Evolutionary conservation across 1,140 invertebrate species (phyloP), one percentile per base, ranked within the genome.

Genomic region (Gryllus bimaculatus): DNA sequence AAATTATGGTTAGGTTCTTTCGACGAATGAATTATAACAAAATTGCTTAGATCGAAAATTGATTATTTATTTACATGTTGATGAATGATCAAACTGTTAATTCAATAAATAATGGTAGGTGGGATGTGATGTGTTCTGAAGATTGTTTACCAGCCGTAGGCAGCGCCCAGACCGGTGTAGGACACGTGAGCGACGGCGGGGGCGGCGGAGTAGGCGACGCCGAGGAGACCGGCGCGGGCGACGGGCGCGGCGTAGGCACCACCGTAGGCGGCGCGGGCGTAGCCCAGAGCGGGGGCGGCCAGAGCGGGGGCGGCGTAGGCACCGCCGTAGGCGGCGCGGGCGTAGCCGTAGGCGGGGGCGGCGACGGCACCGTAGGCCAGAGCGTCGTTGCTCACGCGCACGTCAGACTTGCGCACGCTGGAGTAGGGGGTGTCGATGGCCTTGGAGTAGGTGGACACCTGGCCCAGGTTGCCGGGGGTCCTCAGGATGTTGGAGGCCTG

Each of bases 371-470:
- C 48, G 78, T 74, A 48, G 66, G 74, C 80, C 54, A 82, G 48
- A 13, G 81, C 82, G 77, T 82, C 79, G 81, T 83, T 83, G 81
- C 79, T 83, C n/a, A 83, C 81, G n/a, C 82, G 80, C 54, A 80
- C 78, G 74, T 83, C 82, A 39, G 78, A 76, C 74, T 82, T 83
- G 76, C 81, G 74, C 48, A 83, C 82, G 78, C 77, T 81, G 79
- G 81, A 82, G 82, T 81, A 83, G n/a, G 82, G 79, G 48, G 80
- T 79, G 79, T 83, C 81, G 48, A 83, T 80, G 49, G 81, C n/a
- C 82, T 82, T 82, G 77, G 80, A 79, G 80, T 81, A 81, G 76
- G 78, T 79, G 80, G 80, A 78, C 21, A 81, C 76, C 76, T 81
- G 80, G 73, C 80, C 80, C 18, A 81, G 49, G 76, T 81, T 81